Evolutionary conservation across 2,888 invertebrate genomes (phyloP).

Genomic region (Nephrocerus scutellatus): DNA sequence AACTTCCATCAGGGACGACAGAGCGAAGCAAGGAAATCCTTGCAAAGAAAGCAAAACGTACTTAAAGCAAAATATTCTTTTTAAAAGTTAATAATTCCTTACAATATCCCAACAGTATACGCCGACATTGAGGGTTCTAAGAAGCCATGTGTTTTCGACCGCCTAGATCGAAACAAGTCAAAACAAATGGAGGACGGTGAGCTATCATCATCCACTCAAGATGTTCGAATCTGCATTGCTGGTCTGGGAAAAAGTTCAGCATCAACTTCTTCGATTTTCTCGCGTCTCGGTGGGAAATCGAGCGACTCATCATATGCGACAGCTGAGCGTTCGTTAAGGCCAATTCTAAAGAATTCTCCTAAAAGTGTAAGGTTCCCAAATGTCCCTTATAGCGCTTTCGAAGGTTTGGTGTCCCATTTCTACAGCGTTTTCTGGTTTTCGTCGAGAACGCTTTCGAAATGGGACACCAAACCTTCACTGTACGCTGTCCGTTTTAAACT

Average conservation of each 20-base stretch:
- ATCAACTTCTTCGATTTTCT: conserved; percentile 39
- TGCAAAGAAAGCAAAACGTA: conserved; percentile 43
- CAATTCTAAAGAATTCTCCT: conserved; percentile 39
- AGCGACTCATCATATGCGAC: conserved; percentile 19
- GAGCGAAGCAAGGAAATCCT: conserved; percentile 49
- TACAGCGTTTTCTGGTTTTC: too few species aligned
- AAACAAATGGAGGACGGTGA: conserved; percentile 1
- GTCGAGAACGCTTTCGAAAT: too few species aligned
- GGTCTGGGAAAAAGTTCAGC: conserved; percentile 26
- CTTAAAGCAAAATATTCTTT: background rate
- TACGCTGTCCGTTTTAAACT: background rate
- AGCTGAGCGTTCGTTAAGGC: too few species aligned
- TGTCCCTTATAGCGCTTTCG: background rate
- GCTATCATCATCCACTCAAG: conserved; percentile 16
- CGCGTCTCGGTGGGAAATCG: conserved; percentile 41
- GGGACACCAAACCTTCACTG: too few species aligned
- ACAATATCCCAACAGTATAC: conserved; percentile 31
- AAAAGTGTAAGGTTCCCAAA: conserved; percentile 26
- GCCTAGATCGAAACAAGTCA: conserved; percentile 28
- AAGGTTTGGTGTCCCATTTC: too few species aligned
- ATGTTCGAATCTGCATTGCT: conserved; percentile 32
- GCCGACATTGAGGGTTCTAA: conserved; percentile 37
- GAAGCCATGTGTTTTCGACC: conserved; percentile 37
- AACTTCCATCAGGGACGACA: conserved; percentile 51
- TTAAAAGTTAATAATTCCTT: background rate